phyloP scores from a whole-genome alignment of 2,888 invertebrate genomes.

The Ormyrus pomaceus region DNA sequence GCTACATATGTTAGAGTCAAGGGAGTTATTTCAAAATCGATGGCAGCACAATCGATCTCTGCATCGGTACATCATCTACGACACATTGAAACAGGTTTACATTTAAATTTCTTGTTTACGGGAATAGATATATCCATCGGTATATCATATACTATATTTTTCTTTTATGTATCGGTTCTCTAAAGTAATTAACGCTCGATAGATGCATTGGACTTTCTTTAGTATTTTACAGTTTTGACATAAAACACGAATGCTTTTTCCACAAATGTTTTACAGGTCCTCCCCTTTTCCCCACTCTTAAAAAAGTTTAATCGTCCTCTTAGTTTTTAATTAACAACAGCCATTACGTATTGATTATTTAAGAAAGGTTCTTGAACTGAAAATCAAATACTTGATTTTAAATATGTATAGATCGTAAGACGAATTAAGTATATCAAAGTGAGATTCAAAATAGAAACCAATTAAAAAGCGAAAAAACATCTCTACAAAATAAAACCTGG shows the following conservation, averaged over 20 bases:
- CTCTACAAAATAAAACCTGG: constrained; percentile 35
- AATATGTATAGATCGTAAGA: not conserved
- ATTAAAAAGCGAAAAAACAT: constrained; percentile 10
- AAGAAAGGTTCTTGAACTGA: constrained; percentile 2
- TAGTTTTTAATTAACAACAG: constrained; percentile 32
- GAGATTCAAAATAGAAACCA: constrained; percentile 20
- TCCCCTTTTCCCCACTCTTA: not conserved
- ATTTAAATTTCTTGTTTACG: constrained; percentile 47
- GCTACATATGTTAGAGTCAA: constrained; percentile 6
- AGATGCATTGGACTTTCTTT: constrained; percentile 43
- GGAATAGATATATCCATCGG: constrained; percentile 36
- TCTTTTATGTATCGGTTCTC: constrained; percentile 31
- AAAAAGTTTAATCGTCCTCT: not conserved
- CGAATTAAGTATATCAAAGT: constrained; percentile 46
- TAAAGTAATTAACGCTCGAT: constrained; percentile 44
- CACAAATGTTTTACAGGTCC: constrained; percentile 9
- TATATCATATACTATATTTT: constrained; percentile 37
- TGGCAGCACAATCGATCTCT: constrained; percentile 33
- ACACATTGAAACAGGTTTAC: constrained; percentile 55
- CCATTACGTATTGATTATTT: constrained; percentile 31
- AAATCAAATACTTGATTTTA: constrained; percentile 11
- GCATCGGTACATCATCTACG: constrained; percentile 36
- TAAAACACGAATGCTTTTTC: constrained; percentile 41
- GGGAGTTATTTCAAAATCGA: constrained; percentile 53
- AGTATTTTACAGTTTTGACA: constrained; percentile 51